Base-by-base conservation (phyloP, 1,140 invertebrate genomes). In the Lamellibrachia luymesi region DNA sequence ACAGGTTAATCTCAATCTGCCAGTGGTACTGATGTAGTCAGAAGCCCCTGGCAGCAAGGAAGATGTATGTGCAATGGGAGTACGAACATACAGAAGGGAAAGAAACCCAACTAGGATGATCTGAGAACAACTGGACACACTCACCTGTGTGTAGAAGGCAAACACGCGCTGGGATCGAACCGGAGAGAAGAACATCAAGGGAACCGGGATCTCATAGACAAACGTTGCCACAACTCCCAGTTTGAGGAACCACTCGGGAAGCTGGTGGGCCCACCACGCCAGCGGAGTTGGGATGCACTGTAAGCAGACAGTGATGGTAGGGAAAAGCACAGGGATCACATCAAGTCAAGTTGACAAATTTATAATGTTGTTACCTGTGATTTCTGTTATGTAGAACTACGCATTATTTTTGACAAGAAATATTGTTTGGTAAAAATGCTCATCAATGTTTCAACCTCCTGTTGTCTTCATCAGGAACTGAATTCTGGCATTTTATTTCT, bases 181-280 rank as follows among this genome's bases (percentile, higher is more conserved):
- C 7, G 98, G 98, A 90, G 97, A 97, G 95, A 98, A 98, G 95
- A 98, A 98, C n/a, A 98, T 96, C 94, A 98, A 97, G 90, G 98
- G 98, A 93, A 98, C 94, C 6, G 97, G 95, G 90, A 98, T 97
- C 96, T 98, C 98, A 93, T 97, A 97, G 51, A 98, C 96, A 95
- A 97, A 97, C 0, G 97, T 97, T 49, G 95, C 95, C 38, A 98
- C 97, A 10, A 97, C 97, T 50, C 96, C 96, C 0, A 98, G 95
- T 94, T 97, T 97, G 13, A 98, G 97, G 93, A 98, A 97, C 97
- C 98, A 96, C 4, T 94, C 93, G 27, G 96, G 96, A 4, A 96
- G 93, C 22, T 96, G 95, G 93, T 96, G 95, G 92, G 94, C 95
- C 52, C 93, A 93, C 96, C 96, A 96, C 4, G 96, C 96, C 49